phyloP scores from a whole-genome alignment of 2,113 vertebrate genomes.

The Neofelis nebulosa region DNA sequence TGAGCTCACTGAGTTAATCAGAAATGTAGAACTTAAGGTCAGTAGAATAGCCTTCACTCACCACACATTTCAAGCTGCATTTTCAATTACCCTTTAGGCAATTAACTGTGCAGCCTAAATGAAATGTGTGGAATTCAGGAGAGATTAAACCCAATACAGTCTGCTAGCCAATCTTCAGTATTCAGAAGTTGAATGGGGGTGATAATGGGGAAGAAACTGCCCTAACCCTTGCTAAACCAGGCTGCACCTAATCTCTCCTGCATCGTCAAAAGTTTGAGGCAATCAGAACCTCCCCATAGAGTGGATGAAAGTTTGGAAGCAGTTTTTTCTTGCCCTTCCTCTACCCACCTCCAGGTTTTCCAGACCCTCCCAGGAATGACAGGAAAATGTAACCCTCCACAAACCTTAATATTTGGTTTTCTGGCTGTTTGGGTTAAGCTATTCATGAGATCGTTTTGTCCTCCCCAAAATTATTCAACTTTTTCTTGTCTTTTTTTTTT shows the following conservation, averaged over 20 bases:
- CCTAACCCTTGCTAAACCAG: slow-evolving; percentile 34
- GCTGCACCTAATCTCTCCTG: neutral
- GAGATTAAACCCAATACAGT: slow-evolving; percentile 67
- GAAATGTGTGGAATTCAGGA: slow-evolving; percentile 68
- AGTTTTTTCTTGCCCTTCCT: neutral
- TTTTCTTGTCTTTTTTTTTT: neutral
- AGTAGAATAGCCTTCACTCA: slow-evolving; percentile 46
- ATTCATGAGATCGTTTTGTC: neutral
- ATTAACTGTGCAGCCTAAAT: slow-evolving; percentile 68
- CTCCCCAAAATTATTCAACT: neutral
- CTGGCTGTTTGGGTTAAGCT: neutral
- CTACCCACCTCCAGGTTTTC: neutral
- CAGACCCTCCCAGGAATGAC: neutral
- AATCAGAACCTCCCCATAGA: neutral
- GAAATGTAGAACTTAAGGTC: slow-evolving; percentile 39
- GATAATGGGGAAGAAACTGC: slow-evolving; percentile 13
- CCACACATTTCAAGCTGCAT: slow-evolving; percentile 57
- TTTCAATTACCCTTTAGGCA: slow-evolving; percentile 72
- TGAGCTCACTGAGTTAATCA: slow-evolving; percentile 46
- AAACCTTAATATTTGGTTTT: neutral
- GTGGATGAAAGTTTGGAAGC: neutral
- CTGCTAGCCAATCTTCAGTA: slow-evolving; percentile 41
- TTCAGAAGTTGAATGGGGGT: slow-evolving; percentile 56
- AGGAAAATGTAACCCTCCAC: neutral
- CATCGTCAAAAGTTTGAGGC: neutral